Base-by-base conservation (phyloP, 1,140 invertebrate genomes). In the Tenebrio molitor region DNA sequence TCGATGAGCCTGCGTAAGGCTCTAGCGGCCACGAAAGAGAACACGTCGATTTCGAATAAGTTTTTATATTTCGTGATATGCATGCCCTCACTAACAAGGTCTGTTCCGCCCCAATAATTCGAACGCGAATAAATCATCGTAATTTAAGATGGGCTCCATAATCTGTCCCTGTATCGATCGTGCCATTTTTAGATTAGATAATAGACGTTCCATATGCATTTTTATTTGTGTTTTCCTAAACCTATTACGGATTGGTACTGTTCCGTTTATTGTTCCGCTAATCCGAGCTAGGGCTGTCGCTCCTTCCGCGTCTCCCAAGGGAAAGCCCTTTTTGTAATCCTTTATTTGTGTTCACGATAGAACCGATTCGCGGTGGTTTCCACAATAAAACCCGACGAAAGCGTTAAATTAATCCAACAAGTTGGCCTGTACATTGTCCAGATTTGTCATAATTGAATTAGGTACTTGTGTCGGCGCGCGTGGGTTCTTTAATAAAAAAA, bases 1-100 rank as follows among this genome's bases (percentile, higher is more conserved):
- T 66, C 64, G 64, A 66, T 66, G 64, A 66, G 23, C 42, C 64
- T 66, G 64, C 64, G 64, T 66, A 66, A 66, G 42, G 42, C 64
- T 19, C 36, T 66, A 41, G 7, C 17, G 64, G 36, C 64, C 19
- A 42, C 39, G 36, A 65, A 41, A 66, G 36, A 66, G 64, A 44
- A 66, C 19, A 66, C 36, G 34, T 42, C 36, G 42, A 66, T 42
- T 41, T 65, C 39, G 34, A 44, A 21, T 66, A 41, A 66, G 34
- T 66, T 41, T 66, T 66, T 42, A 42, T 66, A 66, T 66, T 65
- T 65, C 16, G 63, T 65, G 50, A 58, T 58, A 58, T 58, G 23
- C 50, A 58, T 58, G 50, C 50, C 29, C 50, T 58, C 50, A 29
- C 50, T 58, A 29, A 58, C 50, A 29, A 58, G 50, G 50, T 58